phyloP scores from a whole-genome alignment of 2,113 vertebrate species.

The Melanotaenia duboulayi region DNA sequence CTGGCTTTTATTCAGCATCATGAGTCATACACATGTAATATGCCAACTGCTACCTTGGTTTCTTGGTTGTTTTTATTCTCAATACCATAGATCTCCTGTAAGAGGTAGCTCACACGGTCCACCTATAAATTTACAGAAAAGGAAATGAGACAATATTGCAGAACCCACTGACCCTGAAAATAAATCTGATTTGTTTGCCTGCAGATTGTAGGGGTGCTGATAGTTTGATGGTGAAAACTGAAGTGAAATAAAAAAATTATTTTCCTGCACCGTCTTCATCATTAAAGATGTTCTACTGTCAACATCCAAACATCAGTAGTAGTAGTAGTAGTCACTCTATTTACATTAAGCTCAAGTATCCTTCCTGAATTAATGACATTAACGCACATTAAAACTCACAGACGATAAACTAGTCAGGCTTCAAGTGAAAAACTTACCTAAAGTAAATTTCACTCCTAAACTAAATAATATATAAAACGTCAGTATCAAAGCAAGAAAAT shows the following conservation, averaged over 20 bases:
- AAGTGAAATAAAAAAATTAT: neutral
- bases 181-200: neutral
- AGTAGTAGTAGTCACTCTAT: too few species aligned
- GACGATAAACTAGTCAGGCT: neutral
- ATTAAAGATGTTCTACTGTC: neutral
- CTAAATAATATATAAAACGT: neutral
- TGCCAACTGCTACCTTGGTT: constrained; percentile 87
- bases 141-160: neutral
- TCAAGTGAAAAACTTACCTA: neutral
- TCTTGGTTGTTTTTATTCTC: constrained; percentile 99
- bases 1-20: neutral
- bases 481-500: neutral
- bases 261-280: neutral
- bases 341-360: neutral
- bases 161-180: neutral
- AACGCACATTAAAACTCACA: neutral
- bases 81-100: constrained; percentile 99
- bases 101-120: constrained; percentile 96
- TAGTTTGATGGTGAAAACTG: neutral
- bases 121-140: constrained; percentile 81
- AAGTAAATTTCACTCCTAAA: neutral
- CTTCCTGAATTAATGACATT: neutral
- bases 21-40: neutral
- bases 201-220: neutral
- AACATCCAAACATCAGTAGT: neutral